These are phyloP conservation scores for Phrynocephalus guinanensis DNA, from an alignment of 2,797 vertebrate species.

Conservation along the genomic window DNA sequence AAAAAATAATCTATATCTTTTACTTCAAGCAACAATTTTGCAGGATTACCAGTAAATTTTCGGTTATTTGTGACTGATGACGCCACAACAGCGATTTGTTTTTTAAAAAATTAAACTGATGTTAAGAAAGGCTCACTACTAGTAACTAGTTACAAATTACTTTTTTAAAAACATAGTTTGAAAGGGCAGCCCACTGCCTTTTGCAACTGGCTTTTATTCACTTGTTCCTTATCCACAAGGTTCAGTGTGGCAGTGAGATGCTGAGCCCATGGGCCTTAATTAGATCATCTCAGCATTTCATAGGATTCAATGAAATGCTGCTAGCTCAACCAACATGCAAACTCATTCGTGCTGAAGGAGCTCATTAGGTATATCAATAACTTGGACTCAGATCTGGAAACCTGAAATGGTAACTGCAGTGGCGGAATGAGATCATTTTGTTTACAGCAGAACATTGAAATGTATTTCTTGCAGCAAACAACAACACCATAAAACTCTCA, in stretches of 20 bases:
- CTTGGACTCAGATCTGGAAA: constrained; percentile 47
- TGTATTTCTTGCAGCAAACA: constrained; percentile 68
- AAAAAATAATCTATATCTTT: too few species aligned
- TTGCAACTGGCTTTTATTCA: background rate
- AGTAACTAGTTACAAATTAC: background rate
- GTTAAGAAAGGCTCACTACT: background rate
- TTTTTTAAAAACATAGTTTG: too few species aligned
- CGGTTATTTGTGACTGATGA: too few species aligned
- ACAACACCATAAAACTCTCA: constrained; percentile 67
- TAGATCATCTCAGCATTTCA: background rate
- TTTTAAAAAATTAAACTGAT: background rate
- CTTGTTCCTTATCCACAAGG: background rate
- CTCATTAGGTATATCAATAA: constrained; percentile 51
- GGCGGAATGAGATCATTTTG: constrained; percentile 55
- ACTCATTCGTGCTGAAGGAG: background rate
- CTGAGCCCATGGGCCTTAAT: background rate
- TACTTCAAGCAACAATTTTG: too few species aligned
- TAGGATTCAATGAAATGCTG: background rate
- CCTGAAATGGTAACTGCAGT: constrained; percentile 36
- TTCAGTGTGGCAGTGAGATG: background rate
- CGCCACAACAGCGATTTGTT: background rate
- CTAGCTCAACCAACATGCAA: background rate
- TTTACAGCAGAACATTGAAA: constrained; percentile 65
- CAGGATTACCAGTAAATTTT: too few species aligned
- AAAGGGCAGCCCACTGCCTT: background rate